Conservation (phyloP, 2,888 invertebrate genomes). For the Eurois occulta region DNA sequence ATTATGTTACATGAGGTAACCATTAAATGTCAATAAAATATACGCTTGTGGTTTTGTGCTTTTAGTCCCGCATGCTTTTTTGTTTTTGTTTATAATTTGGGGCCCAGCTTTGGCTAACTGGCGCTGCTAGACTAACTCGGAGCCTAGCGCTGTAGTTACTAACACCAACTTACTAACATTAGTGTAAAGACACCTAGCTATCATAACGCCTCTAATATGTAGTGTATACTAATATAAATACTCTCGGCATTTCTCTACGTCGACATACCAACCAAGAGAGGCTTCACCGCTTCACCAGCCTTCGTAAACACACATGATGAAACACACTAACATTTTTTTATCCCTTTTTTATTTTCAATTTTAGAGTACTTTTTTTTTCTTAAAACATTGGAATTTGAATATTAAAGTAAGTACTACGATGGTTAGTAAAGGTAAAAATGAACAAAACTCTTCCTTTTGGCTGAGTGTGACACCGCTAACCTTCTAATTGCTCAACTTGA, state of each 20-base stretch:
- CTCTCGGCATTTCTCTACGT: not conserved
- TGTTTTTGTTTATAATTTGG: conserved; percentile 75
- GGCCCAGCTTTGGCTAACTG: conserved; percentile 80
- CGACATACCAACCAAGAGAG: not conserved
- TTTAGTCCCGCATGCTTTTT: conserved; percentile 88
- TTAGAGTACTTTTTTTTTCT: conserved; percentile 58
- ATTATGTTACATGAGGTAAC: conserved; percentile 83
- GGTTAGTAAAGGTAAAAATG: not conserved
- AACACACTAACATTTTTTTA: not conserved
- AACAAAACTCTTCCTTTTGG: not conserved
- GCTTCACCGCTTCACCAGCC: not conserved
- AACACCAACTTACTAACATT: conserved; percentile 58
- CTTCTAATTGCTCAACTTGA: not conserved
- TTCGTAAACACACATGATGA: conserved; percentile 20
- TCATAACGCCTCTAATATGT: conserved; percentile 26
- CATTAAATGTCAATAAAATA: conserved; percentile 88
- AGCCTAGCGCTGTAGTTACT: conserved; percentile 67
- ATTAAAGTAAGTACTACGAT: not conserved
- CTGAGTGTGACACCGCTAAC: not conserved
- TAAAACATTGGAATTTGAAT: not conserved
- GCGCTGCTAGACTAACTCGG: conserved; percentile 65
- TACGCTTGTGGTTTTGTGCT: conserved; percentile 88
- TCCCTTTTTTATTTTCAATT: conserved; percentile 18
- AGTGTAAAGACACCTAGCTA: conserved; percentile 27
- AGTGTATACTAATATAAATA: conserved; percentile 30